Conservation (phyloP, 2,797 vertebrate genomes). For the Myoxocephalus aenaeus region DNA sequence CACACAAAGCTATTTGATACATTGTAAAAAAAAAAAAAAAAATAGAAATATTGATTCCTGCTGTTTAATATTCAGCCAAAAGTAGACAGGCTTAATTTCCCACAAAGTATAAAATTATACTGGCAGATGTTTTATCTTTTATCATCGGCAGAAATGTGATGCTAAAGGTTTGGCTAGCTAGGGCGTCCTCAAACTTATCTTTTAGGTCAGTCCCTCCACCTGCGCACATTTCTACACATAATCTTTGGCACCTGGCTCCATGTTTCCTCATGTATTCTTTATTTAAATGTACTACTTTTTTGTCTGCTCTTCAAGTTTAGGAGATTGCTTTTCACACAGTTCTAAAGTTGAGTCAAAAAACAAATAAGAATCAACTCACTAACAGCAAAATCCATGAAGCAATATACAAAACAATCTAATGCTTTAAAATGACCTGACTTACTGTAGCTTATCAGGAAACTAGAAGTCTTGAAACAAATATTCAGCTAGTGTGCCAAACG, state of each 20-base stretch:
- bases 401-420: constrained; percentile 5
- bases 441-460: constrained; percentile 41
- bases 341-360: constrained; percentile 1
- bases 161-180: background rate
- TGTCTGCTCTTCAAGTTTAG: background rate
- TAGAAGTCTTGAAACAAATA: constrained; percentile 32
- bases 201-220: background rate
- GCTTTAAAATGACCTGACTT: constrained; percentile 11
- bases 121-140: background rate
- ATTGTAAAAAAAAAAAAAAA: too few relatives aligned
- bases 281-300: background rate
- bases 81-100: background rate
- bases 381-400: constrained; percentile 11
- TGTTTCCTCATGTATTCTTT: background rate
- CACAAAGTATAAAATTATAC: background rate
- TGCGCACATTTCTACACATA: background rate
- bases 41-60: background rate
- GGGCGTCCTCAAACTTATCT: background rate
- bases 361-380: background rate
- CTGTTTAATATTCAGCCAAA: background rate
- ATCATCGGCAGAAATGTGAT: background rate
- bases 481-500: constrained; percentile 35
- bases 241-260: background rate
- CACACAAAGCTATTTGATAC: background rate
- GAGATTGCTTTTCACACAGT: background rate